These are phyloP conservation scores for Zoanthus sansibaricus DNA, from an alignment of 92 coral and sea anemone species.

Conservation along the genomic window DNA sequence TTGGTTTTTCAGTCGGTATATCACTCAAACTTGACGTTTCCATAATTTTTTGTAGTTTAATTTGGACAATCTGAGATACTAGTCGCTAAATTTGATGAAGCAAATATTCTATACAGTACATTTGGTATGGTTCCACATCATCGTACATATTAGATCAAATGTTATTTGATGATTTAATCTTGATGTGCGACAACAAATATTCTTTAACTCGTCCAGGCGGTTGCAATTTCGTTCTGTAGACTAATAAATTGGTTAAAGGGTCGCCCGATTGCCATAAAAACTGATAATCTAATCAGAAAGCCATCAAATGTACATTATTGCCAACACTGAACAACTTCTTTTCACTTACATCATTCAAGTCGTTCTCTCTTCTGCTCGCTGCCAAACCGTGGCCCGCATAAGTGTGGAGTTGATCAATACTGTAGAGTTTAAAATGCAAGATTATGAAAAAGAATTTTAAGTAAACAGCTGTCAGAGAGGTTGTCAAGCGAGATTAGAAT, in stretches of 20 bases:
- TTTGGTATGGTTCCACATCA: not conserved
- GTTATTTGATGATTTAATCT: not conserved
- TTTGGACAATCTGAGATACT: not conserved
- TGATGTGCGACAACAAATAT: not conserved
- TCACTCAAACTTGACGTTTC: conserved; percentile 43
- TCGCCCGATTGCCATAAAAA: conserved; percentile 10
- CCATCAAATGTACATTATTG: not conserved
- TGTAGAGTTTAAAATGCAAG: conserved; percentile 36
- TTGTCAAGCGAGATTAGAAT: conserved; percentile 15
- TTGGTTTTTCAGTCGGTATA: conserved; percentile 24
- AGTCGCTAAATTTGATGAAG: not conserved
- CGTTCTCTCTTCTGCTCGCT: not conserved
- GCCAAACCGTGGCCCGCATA: conserved; percentile 11
- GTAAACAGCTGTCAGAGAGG: conserved; percentile 38
- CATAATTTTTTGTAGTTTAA: not conserved
- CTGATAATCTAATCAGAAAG: not conserved
- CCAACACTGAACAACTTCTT: not conserved
- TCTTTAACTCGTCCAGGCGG: not conserved
- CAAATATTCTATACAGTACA: not conserved
- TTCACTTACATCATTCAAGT: too few relatives aligned
- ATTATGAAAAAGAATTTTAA: conserved; percentile 9
- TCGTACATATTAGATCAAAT: not conserved
- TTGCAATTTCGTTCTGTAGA: not conserved
- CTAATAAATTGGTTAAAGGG: conserved; percentile 8
- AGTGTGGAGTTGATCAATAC: not conserved